Evolutionary conservation across 2,113 vertebrate genomes (phyloP).

Genomic region (Tachuris rubrigastra): DNA sequence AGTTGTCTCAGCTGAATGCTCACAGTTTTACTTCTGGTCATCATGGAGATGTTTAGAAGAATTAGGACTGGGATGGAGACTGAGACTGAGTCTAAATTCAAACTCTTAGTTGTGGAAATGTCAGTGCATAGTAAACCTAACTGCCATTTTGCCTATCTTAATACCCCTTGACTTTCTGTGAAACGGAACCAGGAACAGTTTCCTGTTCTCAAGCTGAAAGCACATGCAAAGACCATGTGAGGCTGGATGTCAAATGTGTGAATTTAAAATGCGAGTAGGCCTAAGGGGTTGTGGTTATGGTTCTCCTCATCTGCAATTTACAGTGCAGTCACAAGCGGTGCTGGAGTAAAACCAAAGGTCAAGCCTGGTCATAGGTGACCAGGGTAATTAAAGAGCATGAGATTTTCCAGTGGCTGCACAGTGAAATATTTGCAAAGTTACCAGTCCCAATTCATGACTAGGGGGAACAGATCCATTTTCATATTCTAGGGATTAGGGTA

Average conservation of each 20-base stretch:
- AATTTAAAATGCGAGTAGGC: neutral
- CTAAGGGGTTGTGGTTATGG: neutral
- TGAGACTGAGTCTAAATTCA: neutral
- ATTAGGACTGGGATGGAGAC: neutral
- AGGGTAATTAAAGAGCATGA: neutral
- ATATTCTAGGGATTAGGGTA: neutral
- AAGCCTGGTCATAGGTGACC: neutral
- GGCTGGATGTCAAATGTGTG: neutral
- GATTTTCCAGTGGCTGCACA: constrained; percentile 13
- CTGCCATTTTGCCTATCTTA: neutral
- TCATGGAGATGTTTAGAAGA: neutral
- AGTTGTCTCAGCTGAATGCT: neutral
- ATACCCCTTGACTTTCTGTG: neutral
- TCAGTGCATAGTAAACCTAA: neutral
- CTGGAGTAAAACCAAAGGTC: neutral
- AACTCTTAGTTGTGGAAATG: neutral
- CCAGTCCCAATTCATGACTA: neutral
- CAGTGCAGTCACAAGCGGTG: neutral
- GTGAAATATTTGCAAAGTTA: neutral
- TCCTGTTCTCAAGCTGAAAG: neutral
- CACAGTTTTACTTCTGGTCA: neutral
- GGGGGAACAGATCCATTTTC: neutral
- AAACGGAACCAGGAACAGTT: neutral
- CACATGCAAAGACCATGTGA: neutral
- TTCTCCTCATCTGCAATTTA: neutral